Evolutionary conservation across 2,113 vertebrate species (phyloP), one percentile per base, ranked within the genome.

Genomic region (Atrichornis clamosus): DNA sequence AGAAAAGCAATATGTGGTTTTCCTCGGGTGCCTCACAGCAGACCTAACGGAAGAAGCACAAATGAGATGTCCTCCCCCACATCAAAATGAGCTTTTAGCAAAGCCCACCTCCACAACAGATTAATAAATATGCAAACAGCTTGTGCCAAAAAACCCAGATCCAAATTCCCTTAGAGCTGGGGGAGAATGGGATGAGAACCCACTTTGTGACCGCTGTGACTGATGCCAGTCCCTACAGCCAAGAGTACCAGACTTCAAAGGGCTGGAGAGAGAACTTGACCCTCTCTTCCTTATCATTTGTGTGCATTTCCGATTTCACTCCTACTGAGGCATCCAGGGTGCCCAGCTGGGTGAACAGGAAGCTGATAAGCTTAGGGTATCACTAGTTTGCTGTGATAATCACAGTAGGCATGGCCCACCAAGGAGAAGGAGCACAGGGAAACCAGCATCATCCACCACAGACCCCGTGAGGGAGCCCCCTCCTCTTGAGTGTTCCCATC

Each of bases 1-100:
- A 80, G 91, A 90, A 96, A 93, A 94, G 78, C 89, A 93, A 77
- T 82, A 67, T n/a, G 37, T 9, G 50, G 46, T 42, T 83, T 53
- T 59, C 74, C 50, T 68, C 2, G 0, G 84, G 58, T 35, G 50
- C 53, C 82, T 95, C 75, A 52, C 46, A 77, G 27, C 46, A 58
- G 84, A 47, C 39, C 74, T 42, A 49, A 44, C 5, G 2, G 6
- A 37, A 41, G 53, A 79, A 44, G 62, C 35, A 26, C 26, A 60
- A 69, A 89, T 30, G 65, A 68, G 53, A 84, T n/a, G 53, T 42
- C 60, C 33, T 87, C 47, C 65, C 41, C 65, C 42, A 79, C 64
- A 95, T 7, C 81, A 83, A 87, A 95, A 60, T 3, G 33, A 94
- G 67, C 65, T 87, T 76, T 76, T 39, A 84, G 42, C 62, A 85